Conservation (phyloP, 2,888 invertebrate species). For the Frankliniella fusca region DNA sequence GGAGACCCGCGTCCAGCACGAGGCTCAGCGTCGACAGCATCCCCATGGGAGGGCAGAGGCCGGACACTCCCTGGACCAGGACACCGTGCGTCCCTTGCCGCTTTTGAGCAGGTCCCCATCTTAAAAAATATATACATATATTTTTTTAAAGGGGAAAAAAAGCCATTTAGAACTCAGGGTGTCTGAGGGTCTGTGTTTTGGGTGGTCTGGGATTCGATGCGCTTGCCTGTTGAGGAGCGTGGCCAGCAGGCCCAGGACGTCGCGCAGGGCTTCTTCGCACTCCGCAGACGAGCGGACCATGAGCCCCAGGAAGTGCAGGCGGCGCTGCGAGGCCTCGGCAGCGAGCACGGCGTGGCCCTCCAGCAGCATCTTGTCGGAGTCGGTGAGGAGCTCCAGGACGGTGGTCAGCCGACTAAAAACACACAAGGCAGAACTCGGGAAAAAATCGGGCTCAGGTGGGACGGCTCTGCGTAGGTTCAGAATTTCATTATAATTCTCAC, state of each 20-base stretch:
- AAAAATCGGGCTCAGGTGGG: not conserved
- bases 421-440: too few relatives aligned
- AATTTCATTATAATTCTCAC: too few relatives aligned
- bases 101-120: too few relatives aligned
- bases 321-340: not conserved
- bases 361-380: not conserved
- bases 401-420: not conserved
- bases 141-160: too few relatives aligned
- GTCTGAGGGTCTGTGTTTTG: too few relatives aligned
- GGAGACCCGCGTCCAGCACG: not conserved
- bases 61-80: not conserved
- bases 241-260: not conserved
- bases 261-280: not conserved
- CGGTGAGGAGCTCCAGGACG: not conserved
- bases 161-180: too few relatives aligned
- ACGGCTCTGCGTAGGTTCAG: too few relatives aligned
- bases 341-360: not conserved
- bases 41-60: not conserved
- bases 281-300: not conserved
- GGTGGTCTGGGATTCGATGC: too few relatives aligned
- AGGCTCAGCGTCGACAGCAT: constrained; percentile 13
- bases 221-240: too few relatives aligned
- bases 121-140: too few relatives aligned
- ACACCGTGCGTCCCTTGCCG: too few relatives aligned
- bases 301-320: not conserved